Evolutionary conservation across 1,140 invertebrate genomes (phyloP).

Genomic region (Dendrolimus punctatus): DNA sequence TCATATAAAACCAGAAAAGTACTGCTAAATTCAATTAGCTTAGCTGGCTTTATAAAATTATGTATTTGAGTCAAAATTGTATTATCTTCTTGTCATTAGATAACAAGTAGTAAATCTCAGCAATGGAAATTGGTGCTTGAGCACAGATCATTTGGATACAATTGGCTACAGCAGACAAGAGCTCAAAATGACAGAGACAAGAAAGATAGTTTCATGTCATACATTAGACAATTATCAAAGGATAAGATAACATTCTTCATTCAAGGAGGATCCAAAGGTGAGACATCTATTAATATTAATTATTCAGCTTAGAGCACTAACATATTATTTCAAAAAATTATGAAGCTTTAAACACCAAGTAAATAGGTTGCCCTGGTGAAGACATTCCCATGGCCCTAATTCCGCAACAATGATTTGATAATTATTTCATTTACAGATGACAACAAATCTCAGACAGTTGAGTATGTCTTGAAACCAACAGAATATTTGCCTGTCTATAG

Average conservation of each 20-base stretch:
- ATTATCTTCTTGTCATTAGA: conserved; percentile 29
- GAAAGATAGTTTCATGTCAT: conserved; percentile 58
- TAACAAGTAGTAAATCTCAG: conserved; percentile 44
- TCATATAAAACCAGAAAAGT: too few species aligned
- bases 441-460: conserved; percentile 48
- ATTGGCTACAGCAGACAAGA: conserved; percentile 51
- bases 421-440: conserved; percentile 32
- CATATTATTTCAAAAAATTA: too few species aligned
- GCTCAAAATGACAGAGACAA: conserved; percentile 53
- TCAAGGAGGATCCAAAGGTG: conserved; percentile 53
- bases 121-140: conserved; percentile 60
- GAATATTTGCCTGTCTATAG: conserved; percentile 55
- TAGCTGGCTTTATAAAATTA: too few species aligned
- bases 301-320: too few species aligned
- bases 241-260: conserved; percentile 62
- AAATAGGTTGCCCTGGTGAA: too few species aligned
- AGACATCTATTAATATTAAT: too few species aligned
- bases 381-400: too few species aligned
- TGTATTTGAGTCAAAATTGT: neutral
- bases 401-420: too few species aligned
- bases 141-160: conserved; percentile 57
- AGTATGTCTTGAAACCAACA: conserved; percentile 55
- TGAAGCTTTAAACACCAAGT: too few species aligned
- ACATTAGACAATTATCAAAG: conserved; percentile 58
- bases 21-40: too few species aligned